Conservation (phyloP, 92 coral and sea anemone genomes). For the Parazoanthus swiftii region DNA sequence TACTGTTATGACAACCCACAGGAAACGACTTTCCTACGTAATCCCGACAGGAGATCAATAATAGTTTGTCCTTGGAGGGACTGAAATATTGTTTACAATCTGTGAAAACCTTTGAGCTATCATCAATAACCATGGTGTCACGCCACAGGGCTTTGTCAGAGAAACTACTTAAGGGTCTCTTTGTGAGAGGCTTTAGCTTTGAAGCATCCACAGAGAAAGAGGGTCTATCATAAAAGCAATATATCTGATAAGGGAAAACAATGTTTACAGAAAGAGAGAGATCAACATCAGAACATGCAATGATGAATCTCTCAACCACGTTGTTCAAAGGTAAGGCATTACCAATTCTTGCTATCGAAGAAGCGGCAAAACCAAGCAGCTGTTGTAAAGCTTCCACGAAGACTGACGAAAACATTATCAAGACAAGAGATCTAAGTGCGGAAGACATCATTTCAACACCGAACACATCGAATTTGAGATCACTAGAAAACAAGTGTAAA, state of each 20-base stretch:
- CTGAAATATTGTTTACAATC: slow-evolving; percentile 6
- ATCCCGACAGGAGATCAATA: background rate
- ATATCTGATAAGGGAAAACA: background rate
- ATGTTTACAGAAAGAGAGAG: background rate
- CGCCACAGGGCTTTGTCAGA: background rate
- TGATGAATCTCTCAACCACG: background rate
- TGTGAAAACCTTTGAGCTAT: background rate
- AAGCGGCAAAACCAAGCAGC: background rate
- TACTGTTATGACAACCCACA: background rate
- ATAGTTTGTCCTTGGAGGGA: background rate
- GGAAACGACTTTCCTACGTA: slow-evolving; percentile 31
- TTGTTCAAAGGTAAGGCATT: background rate
- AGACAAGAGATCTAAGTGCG: background rate
- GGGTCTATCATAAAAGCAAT: background rate
- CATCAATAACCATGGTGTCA: background rate
- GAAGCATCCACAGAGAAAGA: background rate
- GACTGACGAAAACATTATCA: background rate
- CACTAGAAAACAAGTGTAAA: background rate
- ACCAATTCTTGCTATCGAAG: background rate
- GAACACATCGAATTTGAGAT: background rate
- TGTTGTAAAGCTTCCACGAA: background rate
- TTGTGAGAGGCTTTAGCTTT: slow-evolving; percentile 5
- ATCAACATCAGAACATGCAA: background rate
- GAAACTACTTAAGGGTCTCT: slow-evolving; percentile 9
- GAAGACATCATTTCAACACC: background rate